Percentiles rank a stretch among this genome's conserved stretches.
phyloP scores from a whole-genome alignment of 2,888 invertebrate species.

The Perizoma flavofasciatum region DNA sequence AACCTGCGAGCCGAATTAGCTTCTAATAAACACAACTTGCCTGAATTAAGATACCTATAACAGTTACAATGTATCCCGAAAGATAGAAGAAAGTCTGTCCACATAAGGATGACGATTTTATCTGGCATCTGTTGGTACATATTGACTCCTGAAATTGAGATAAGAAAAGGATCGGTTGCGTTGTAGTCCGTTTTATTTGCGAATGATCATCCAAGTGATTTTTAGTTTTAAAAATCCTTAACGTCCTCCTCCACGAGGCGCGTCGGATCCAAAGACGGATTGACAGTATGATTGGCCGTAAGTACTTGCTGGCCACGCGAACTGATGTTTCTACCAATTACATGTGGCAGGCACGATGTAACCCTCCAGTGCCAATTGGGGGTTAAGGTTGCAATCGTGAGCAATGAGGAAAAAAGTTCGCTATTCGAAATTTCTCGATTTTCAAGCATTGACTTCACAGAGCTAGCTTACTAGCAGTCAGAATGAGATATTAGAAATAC shows the following conservation, averaged over 20 bases:
- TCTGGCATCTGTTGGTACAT: too few relatives aligned
- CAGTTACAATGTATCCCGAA: too few relatives aligned
- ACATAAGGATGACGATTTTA: too few relatives aligned
- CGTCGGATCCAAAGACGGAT: constrained; percentile 54
- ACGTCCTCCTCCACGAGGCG: constrained; percentile 64
- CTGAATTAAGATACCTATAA: too few relatives aligned
- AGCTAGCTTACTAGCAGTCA: background rate
- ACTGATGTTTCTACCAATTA: constrained; percentile 64
- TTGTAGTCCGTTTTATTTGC: too few relatives aligned
- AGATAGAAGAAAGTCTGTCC: too few relatives aligned
- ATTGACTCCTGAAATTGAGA: too few relatives aligned
- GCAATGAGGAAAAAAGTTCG: constrained; percentile 28
- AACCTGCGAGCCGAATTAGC: too few relatives aligned
- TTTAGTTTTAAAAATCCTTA: constrained; percentile 36
- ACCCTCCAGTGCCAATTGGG: constrained; percentile 46
- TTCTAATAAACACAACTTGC: too few relatives aligned
- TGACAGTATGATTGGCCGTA: constrained; percentile 77
- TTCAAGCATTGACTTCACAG: constrained; percentile 4
- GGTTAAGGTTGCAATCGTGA: constrained; percentile 40
- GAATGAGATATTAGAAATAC: background rate
- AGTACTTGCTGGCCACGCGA: constrained; percentile 65
- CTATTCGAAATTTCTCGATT: constrained; percentile 14
- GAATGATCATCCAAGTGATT: background rate
- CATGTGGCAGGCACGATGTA: constrained; percentile 72
- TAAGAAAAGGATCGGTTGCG: too few relatives aligned